Evolutionary conservation across 2,797 vertebrate species (phyloP), one percentile per base, ranked within the genome.

Genomic region (Tympanoctomys barrerae): DNA sequence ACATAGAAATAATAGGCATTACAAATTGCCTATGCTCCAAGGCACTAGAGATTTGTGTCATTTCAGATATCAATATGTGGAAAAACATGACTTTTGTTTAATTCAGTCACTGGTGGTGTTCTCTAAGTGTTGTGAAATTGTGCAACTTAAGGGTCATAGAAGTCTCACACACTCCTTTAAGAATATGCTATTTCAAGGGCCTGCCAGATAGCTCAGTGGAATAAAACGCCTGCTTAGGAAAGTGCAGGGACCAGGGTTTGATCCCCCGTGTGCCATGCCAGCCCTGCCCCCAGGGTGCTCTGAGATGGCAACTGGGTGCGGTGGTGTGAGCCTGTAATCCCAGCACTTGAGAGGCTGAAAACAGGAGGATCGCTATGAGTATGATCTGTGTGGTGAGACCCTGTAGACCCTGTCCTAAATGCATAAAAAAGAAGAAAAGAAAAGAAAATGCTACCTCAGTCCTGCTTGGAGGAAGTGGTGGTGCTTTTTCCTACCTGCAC

Each of bases 1-100:
- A 97, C 79, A 90, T 87, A 96, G 96, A 97, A 96, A 97, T 90
- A 96, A 97, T 31, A 96, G 61, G 90, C 96, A 96, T 97, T 95
- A 95, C 80, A 97, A 97, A 97, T 96, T 13, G 1, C 86, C 90
- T 1, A 3, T 26, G 95, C 94, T 97, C 96, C 96, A 89, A 97
- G 96, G 59, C 95, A 93, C 70, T 97, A 28, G 46, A 84, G 54
- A 96, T 90, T 93, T 0, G 62, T 95, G 94, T 73, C 8, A 42
- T 87, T 98, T 96, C 82, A 59, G 54, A 93, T 71, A 59, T 49
- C 36, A 92, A 59, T 52, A 77, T 66, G 33, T 66, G 28, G 49
- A 73, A 97, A 92, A 98, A 93, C 19, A 46, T 70, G 96, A 93
- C 85, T 96, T 97, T 84, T 49, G 82, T 94, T 96, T 91, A 94